phyloP scores from a whole-genome alignment of 2,888 invertebrate genomes.

The Philaethria dido region DNA sequence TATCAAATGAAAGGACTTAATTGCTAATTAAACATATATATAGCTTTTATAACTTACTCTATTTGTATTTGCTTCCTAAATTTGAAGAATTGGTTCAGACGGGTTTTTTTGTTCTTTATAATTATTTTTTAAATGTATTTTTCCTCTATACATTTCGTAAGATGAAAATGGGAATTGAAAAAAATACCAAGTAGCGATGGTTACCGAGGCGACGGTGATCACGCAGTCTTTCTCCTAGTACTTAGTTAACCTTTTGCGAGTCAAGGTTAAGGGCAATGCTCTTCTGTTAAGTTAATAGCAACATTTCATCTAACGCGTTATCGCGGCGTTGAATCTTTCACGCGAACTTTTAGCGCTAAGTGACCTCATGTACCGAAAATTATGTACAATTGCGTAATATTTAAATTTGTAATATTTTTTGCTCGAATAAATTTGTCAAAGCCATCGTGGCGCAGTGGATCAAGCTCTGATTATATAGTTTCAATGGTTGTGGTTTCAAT shows the following conservation, averaged over 20 bases:
- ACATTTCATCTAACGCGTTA: conserved; percentile 31
- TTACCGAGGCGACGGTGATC: conserved; percentile 52
- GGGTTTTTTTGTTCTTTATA: no score
- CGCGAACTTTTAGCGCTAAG: conserved; percentile 26
- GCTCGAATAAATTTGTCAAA: no score
- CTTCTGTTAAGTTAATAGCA: conserved; percentile 42
- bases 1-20: no score
- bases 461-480: no score
- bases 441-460: no score
- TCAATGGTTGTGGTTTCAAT: no score
- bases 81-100: no score
- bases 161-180: conserved; percentile 45
- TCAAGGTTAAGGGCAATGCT: conserved; percentile 67
- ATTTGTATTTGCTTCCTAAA: no score
- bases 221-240: conserved; percentile 32
- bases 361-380: neutral
- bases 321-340: conserved; percentile 31
- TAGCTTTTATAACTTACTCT: no score
- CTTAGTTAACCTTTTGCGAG: conserved; percentile 36
- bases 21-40: no score
- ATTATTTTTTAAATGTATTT: no score
- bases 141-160: no score
- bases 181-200: conserved; percentile 55
- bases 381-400: neutral
- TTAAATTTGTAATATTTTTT: neutral